Percentiles rank a stretch among this genome's conserved stretches.
These are phyloP conservation scores for Aplodontia rufa DNA, from an alignment of 2,113 vertebrate species.

Conservation along the genomic window DNA sequence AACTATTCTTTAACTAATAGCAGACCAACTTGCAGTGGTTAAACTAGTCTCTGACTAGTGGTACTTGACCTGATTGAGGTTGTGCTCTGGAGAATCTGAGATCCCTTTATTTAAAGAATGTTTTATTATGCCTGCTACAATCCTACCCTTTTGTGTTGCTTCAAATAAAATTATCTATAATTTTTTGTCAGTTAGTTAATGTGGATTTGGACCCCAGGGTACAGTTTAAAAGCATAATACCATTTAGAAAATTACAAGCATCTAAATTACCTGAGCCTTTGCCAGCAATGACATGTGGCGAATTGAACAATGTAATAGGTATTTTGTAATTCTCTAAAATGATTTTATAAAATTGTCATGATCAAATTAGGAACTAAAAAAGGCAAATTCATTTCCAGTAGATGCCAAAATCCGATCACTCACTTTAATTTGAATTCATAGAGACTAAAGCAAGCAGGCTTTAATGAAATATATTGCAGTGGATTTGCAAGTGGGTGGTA, in stretches of 20 bases:
- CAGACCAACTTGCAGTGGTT: neutral
- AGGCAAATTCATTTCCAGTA: constrained; percentile 48
- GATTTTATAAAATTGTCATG: constrained; percentile 68
- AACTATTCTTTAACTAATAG: neutral
- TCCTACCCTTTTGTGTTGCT: constrained; percentile 66
- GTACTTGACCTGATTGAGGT: constrained; percentile 13
- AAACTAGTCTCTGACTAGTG: constrained; percentile 28
- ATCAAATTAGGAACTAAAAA: constrained; percentile 67
- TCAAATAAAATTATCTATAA: constrained; percentile 73
- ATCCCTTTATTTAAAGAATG: constrained; percentile 54
- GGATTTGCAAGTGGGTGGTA: neutral
- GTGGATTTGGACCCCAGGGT: constrained; percentile 56
- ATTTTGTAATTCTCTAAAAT: constrained; percentile 68
- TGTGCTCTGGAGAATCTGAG: constrained; percentile 7
- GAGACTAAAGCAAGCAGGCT: neutral
- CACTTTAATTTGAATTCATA: constrained; percentile 42
- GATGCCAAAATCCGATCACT: constrained; percentile 51
- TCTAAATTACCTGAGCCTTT: constrained; percentile 67
- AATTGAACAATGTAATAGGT: constrained; percentile 60
- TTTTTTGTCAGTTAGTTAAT: constrained; percentile 72
- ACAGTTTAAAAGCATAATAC: constrained; percentile 58
- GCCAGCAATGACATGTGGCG: constrained; percentile 62
- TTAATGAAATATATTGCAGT: neutral
- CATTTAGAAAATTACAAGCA: constrained; percentile 71
- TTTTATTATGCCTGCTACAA: constrained; percentile 63